Evolutionary conservation across 2,797 vertebrate genomes (phyloP).

Genomic region (Glyptemys insculpta): DNA sequence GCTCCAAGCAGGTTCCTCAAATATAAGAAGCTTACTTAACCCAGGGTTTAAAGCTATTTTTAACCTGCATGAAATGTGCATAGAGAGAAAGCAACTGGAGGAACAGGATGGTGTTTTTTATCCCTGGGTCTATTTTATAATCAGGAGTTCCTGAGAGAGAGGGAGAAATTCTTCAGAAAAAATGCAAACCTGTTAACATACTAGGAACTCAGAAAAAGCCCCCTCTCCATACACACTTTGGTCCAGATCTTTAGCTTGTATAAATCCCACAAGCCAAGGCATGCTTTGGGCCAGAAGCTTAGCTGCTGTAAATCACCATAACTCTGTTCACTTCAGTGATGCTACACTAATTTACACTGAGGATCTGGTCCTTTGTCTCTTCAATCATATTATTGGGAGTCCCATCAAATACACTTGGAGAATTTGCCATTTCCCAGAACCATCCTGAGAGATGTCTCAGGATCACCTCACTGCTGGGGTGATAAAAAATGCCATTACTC

Average conservation of each 20-base stretch:
- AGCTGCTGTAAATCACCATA: not conserved
- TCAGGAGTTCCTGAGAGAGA: not conserved
- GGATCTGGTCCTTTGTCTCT: not conserved
- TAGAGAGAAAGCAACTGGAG: not conserved
- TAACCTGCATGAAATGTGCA: conserved; percentile 22
- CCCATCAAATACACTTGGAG: rapidly evolving
- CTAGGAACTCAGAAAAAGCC: not conserved
- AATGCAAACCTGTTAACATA: not conserved
- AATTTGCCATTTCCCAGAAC: not conserved
- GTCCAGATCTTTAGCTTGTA: not conserved
- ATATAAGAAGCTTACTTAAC: conserved; percentile 71
- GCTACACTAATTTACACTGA: not conserved
- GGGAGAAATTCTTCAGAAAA: not conserved
- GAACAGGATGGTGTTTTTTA: not conserved
- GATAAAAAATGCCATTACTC: not conserved
- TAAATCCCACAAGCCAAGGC: not conserved
- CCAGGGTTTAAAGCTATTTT: conserved; percentile 69
- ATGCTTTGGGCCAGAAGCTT: not conserved
- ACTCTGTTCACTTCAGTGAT: not conserved
- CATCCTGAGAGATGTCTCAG: not conserved
- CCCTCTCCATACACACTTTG: not conserved
- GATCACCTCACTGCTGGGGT: not conserved
- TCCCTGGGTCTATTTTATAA: not conserved
- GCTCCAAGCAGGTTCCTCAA: conserved; percentile 36
- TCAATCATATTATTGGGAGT: not conserved